These are phyloP conservation scores for Scomber colias DNA, from an alignment of 2,113 vertebrate genomes.

Conservation along the genomic window DNA sequence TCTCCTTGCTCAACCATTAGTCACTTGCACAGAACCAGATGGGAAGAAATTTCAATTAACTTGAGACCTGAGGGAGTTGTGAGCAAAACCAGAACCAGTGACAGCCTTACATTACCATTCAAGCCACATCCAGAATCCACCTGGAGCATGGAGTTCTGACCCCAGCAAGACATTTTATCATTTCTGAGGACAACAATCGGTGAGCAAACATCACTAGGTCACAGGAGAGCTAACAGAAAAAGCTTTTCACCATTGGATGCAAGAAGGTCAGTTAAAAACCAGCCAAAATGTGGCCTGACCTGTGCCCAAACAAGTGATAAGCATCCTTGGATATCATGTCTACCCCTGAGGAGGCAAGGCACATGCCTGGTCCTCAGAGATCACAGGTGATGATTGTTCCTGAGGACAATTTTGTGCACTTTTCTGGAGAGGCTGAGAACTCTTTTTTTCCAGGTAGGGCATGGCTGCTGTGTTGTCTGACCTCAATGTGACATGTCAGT, in stretches of 20 bases:
- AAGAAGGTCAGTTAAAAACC: not conserved
- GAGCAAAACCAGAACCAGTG: not conserved
- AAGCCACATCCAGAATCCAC: not conserved
- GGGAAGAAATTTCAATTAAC: not conserved
- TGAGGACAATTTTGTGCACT: not conserved
- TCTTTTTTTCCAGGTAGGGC: no score
- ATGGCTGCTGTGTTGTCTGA: no score
- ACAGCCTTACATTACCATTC: not conserved
- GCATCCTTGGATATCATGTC: no score
- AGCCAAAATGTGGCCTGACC: not conserved
- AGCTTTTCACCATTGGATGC: not conserved
- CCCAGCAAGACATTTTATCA: not conserved
- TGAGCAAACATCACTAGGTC: not conserved
- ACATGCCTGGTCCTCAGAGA: not conserved
- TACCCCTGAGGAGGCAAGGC: not conserved
- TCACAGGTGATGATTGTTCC: not conserved
- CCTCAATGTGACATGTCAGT: no score
- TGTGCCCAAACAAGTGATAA: not conserved
- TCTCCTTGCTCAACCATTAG: not conserved
- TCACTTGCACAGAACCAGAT: not conserved
- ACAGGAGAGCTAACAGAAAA: not conserved
- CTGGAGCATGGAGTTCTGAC: no score
- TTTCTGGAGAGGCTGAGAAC: no score
- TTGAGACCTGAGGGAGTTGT: conserved; percentile 3
- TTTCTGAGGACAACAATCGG: not conserved